Percentiles rank a stretch among this genome's conserved stretches.
These are phyloP conservation scores for Pantherophis alleghaniensis DNA, from an alignment of 2,797 vertebrate genomes.

Conservation along the genomic window DNA sequence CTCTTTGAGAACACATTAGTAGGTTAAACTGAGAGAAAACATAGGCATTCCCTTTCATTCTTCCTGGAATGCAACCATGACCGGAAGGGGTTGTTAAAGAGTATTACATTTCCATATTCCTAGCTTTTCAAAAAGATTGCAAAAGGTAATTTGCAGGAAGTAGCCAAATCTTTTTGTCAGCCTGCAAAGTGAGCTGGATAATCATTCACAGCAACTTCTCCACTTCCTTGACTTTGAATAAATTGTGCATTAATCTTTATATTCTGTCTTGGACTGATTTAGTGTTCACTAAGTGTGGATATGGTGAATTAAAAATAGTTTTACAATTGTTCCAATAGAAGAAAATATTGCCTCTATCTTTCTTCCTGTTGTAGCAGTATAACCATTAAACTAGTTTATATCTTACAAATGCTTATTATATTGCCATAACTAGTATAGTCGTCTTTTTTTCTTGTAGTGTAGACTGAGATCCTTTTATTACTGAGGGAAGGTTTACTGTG, in stretches of 20 bases:
- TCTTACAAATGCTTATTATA: not conserved
- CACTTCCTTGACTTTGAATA: conserved; percentile 12
- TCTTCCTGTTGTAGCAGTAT: conserved; percentile 1
- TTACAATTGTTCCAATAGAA: not conserved
- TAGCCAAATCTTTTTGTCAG: conserved; percentile 22
- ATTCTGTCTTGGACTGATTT: conserved; percentile 6
- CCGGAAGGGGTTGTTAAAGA: conserved; percentile 19
- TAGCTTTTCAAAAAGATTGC: conserved; percentile 15
- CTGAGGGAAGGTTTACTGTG: not conserved
- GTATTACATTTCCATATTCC: conserved; percentile 28
- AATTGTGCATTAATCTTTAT: conserved; percentile 19
- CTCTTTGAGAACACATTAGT: conserved; percentile 11
- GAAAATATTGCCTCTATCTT: not conserved
- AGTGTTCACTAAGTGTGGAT: conserved; percentile 16
- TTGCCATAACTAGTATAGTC: not conserved
- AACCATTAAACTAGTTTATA: not conserved
- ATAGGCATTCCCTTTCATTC: conserved; percentile 9
- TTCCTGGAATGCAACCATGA: conserved; percentile 19
- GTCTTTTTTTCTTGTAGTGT: not conserved
- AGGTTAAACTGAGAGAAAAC: conserved; percentile 4
- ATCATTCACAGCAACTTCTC: conserved; percentile 35
- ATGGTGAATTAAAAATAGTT: conserved; percentile 8
- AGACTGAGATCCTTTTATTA: not conserved
- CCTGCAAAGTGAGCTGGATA: conserved; percentile 19
- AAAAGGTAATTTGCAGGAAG: conserved; percentile 28